Conservation (phyloP, 1,140 invertebrate genomes). For the Drosophila ercepeae region DNA sequence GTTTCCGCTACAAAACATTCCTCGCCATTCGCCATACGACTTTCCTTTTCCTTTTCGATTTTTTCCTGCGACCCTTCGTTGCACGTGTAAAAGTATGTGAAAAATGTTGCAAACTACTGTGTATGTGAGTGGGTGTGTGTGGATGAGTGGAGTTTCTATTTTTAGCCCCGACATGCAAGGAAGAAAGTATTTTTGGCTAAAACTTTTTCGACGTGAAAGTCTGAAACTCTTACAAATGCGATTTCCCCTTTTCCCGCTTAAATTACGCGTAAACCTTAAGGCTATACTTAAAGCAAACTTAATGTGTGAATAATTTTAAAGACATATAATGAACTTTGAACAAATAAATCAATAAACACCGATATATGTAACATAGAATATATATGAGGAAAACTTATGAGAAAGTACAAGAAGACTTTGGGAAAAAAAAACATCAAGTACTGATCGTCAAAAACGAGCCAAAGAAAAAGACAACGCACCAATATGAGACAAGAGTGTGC, state of each 20-base stretch:
- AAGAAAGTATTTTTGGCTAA: conserved; percentile 25
- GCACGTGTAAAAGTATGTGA: conserved; percentile 10
- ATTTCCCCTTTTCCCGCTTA: background rate
- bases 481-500: conserved; percentile 74
- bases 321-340: conserved; percentile 7
- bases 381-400: conserved; percentile 36
- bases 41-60: background rate
- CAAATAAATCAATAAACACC: conserved; percentile 35
- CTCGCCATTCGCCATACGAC: conserved; percentile 9
- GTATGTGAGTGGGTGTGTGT: conserved; percentile 13
- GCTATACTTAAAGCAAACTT: conserved; percentile 26
- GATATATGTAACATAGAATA: conserved; percentile 28
- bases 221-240: background rate
- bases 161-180: conserved; percentile 51
- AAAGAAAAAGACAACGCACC: conserved; percentile 81
- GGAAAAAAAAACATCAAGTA: conserved; percentile 38
- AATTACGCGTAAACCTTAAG: conserved; percentile 9
- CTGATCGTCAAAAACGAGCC: conserved; percentile 43
- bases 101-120: background rate
- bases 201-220: conserved; percentile 30
- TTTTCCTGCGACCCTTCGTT: background rate
- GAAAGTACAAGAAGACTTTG: conserved; percentile 31
- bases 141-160: conserved; percentile 34
- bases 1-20: conserved; percentile 62
- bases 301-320: conserved; percentile 14